Evolutionary conservation across 2,113 vertebrate genomes (phyloP), one percentile per base, ranked within the genome.

Genomic region (Malurus cyaneus): DNA sequence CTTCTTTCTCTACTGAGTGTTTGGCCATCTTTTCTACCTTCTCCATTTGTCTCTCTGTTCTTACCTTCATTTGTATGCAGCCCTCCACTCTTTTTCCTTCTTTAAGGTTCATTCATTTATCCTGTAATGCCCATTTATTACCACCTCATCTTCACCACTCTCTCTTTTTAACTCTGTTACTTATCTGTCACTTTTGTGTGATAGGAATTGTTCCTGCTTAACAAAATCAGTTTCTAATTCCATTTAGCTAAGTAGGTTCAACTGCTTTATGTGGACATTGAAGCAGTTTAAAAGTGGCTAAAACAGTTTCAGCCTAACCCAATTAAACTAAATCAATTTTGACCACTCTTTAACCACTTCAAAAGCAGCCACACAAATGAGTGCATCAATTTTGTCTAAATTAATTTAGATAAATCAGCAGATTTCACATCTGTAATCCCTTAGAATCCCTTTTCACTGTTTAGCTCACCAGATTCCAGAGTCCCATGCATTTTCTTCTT

Each of bases 291-390:
- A 94, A 96, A 94, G 91, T 95, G 88, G 72, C 89, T 97, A 69
- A 92, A 96, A 95, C 83, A 88, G 94, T 89, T 96, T 93, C 86
- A 82, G 56, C 72, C 88, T 92, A 96, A 97, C 69, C 65, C 64
- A 85, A 95, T 96, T 95, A 95, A 92, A 76, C 76, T 95, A 95
- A 96, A 96, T 94, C 80, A 88, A 90, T 96, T 96, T 94, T 96
- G 76, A 52, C 89, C 82, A 94, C 64, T 90, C 81, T 89, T 96
- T 88, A 96, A 89, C 87, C 92, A 80, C 67, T 96, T 96, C 88
- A 89, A 90, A 95, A 83, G 52, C 82, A 94, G 70, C 85, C 52
- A 80, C 79, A 88, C 87, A 95, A 95, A 94, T 46, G 60, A 92
- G 54, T 93, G 54, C 87, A 80, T 92, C 93, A 94, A 83, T 96